A percentile compares a stretch with the other conserved stretches of the same genome.
These are phyloP conservation scores for Galeopsomyia nigrocyanea DNA, from an alignment of 2,888 invertebrate species.

Conservation along the genomic window DNA sequence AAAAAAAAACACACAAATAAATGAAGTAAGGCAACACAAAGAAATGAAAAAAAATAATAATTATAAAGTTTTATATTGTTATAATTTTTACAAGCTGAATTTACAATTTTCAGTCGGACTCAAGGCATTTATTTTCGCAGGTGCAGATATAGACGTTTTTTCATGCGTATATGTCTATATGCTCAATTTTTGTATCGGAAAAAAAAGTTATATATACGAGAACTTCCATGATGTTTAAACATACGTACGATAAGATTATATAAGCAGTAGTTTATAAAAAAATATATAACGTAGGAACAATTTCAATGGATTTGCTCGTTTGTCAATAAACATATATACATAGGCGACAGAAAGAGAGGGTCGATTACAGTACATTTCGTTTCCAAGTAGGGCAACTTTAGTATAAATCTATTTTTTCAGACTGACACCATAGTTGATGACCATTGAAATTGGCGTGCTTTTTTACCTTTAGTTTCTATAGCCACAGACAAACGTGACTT, in stretches of 20 bases:
- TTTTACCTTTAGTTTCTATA: constrained; percentile 18
- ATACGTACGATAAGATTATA: too few relatives aligned
- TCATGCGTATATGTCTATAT: constrained; percentile 6
- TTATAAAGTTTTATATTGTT: constrained; percentile 9
- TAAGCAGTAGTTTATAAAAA: background rate
- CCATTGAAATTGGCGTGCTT: constrained; percentile 13
- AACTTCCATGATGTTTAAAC: constrained; percentile 5
- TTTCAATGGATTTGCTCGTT: background rate
- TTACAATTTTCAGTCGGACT: background rate
- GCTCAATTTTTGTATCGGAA: constrained; percentile 13
- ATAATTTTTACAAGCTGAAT: background rate
- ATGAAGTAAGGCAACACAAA: background rate
- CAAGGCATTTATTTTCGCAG: background rate
- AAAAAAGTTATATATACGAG: constrained; percentile 20
- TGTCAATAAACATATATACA: too few relatives aligned
- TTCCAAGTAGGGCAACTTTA: too few relatives aligned
- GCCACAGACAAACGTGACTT: too few relatives aligned
- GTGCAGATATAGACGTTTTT: constrained; percentile 21
- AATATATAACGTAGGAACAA: background rate
- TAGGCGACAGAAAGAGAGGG: too few relatives aligned
- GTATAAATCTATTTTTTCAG: background rate
- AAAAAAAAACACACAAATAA: constrained; percentile 2
- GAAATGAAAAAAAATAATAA: background rate
- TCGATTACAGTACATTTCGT: too few relatives aligned
- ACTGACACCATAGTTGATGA: constrained; percentile 5